Base-by-base conservation (phyloP, 2,797 vertebrate genomes). In the Decapterus maruadsi region DNA sequence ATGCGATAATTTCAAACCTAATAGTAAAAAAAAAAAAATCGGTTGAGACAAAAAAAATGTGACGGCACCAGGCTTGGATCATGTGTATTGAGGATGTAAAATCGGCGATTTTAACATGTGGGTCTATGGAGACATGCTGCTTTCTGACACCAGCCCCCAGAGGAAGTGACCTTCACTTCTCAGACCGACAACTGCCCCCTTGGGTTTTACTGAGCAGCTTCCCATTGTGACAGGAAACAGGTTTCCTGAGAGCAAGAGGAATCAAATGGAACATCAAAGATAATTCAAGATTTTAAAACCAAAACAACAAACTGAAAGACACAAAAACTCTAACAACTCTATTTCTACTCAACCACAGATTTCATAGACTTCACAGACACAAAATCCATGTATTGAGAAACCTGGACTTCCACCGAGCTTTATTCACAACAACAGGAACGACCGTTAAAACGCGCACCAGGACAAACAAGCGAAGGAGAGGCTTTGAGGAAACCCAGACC, bases 401-500 rank as follows among this genome's bases (percentile, higher is more conserved):
- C 17, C 11, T 72, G 72, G 54, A 73, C 71, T 38, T 17, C 61
- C 62, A 48, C 63, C 68, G 61, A 22, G 31, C 79, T 80, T 81
- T 75, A 68, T 72, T 86, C 80, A 70, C 73, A 78, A 55, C 58
- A 75, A 69, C 71, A 69, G 69, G 63, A 87, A 80, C 83, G 81
- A 88, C 85, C 80, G 80, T 91, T 83, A 84, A 81, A 86, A 86
- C 85, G 80, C 82, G 88, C 85, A 89, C 84, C 81, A 86, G 87
- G 87, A 73, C 71, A 70, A 65, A 72, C 4, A 71, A 82, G 82
- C 42, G 63, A 76, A 73, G 54, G 68, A 51, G 70, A 45, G 74
- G 46, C 81, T 87, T 58, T 92, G 92, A 92, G 84, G 77, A 90
- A 93, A 88, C 81, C 68, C 87, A 89, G 90, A 90, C 77, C 77